Base-by-base conservation (phyloP, 2,797 vertebrate species). In the Siniperca obscura region DNA sequence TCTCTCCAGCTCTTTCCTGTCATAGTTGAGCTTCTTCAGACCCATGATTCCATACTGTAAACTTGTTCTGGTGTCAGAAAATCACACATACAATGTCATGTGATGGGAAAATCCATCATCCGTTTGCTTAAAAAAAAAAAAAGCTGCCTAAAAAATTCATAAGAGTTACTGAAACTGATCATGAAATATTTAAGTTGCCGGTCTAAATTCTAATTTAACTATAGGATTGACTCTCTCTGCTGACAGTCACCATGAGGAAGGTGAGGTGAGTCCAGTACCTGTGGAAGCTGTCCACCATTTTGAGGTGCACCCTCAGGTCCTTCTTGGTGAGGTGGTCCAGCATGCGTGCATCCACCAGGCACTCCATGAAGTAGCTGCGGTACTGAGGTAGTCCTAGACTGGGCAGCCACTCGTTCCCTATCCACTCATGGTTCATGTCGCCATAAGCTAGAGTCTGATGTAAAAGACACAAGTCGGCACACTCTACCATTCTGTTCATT, bases 211-310 rank as follows among this genome's bases (percentile, higher is more conserved):
- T 5, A n/a, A 19, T 59, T 30, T 27, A 0, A 13, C 3, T 13
- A 5, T 57, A 7, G 1, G 25, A n/a, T 14, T 50, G 40, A n/a
- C 19, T 53, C 36, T 62, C 14, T 50, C 17, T 7, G 36, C 46
- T 56, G 60, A 40, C 16, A 3, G 55, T 34, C 22, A 13, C 9
- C 2, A 5, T 6, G 34, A 36, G 2, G 27, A 6, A 40, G n/a
- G 5, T n/a, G 27, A 60, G 7, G 2, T 2, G 22, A 57, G 74
- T 52, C 27, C 21, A 82, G 50, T 96, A 99, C 98, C 98, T 96
- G 96, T 99, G 98, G 90, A 99, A 99, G 93, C 98, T 99, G 95
- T 99, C 98, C 93, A 99, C 98, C 98, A 99, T 99, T 94, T 99
- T 99, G 78, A 99, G 97, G 90, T 99, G 98, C 87, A 99, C 98